phyloP scores from a whole-genome alignment of 2,888 invertebrate genomes.

The Brachylomia viminalis region DNA sequence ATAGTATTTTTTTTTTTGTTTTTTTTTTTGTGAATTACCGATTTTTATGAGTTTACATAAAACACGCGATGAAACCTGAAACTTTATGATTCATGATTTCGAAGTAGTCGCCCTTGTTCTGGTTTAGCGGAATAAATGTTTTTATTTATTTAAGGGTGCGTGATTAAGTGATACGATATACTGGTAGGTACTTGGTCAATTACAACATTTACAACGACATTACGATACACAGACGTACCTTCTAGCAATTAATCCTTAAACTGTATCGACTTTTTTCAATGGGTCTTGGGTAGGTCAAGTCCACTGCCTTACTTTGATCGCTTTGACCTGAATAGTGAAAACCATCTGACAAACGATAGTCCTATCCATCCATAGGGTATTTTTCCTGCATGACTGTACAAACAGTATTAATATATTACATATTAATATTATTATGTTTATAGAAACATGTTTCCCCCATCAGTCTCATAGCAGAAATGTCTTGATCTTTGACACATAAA shows the following conservation, averaged over 20 bases:
- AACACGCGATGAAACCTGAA: slow-evolving; percentile 43
- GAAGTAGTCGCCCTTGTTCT: slow-evolving; percentile 51
- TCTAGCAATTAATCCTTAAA: slow-evolving; percentile 7
- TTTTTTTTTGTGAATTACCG: too few species aligned
- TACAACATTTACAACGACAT: slow-evolving; percentile 38
- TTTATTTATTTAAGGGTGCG: slow-evolving; percentile 42
- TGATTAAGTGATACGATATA: slow-evolving; percentile 41
- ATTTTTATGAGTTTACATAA: too few species aligned
- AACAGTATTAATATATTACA: too few species aligned
- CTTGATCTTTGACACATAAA: neutral
- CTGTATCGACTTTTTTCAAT: neutral
- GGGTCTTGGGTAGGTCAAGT: neutral
- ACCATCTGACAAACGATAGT: neutral
- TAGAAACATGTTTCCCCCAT: neutral
- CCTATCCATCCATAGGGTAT: too few species aligned
- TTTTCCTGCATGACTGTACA: neutral
- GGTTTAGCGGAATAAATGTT: slow-evolving; percentile 24
- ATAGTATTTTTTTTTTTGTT: too few species aligned
- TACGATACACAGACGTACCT: neutral
- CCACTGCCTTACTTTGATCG: neutral
- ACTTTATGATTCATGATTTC: slow-evolving; percentile 43
- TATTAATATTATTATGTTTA: too few species aligned
- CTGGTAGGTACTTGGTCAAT: slow-evolving; percentile 14
- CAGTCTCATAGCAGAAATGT: neutral
- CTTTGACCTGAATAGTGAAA: neutral